Base-by-base conservation (phyloP, 37 sponge, comb jelly and placozoan genomes). In the Hormiphora californensis region DNA sequence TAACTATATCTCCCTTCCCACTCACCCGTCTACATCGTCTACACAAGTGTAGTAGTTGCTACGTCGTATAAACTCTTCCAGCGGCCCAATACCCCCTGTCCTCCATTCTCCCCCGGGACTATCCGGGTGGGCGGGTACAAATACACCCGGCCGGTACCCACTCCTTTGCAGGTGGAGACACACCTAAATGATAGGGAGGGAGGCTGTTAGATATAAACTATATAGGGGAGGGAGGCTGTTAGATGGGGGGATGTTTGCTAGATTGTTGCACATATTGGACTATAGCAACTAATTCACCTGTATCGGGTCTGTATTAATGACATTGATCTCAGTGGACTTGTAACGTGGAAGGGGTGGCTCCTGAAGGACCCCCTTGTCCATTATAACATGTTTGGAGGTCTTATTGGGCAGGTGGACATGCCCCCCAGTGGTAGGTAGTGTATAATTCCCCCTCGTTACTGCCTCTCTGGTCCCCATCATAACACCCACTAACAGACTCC, bases 161-260 rank as follows among this genome's bases (percentile, higher is more conserved):
- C 81, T 73, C 81, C 43, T 73, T 28, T 73, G 81, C 46, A 73
- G 44, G 81, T 73, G 81, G 11, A 73, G 44, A n/a, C 81, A 73
- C 9, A 73, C 81, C 81, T 73, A 46, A 49, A 15, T 17, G 15
- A 49, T 49, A n/a, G n/a, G n/a, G n/a, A n/a, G n/a, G n/a, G n/a
- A n/a, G n/a, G n/a, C n/a, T n/a, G n/a, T n/a, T n/a, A n/a, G n/a
- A n/a, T n/a, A n/a, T n/a, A n/a, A n/a, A n/a, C n/a, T n/a, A n/a
- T n/a, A n/a, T n/a, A n/a, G n/a, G n/a, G n/a, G n/a, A n/a, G n/a
- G n/a, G n/a, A n/a, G n/a, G n/a, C n/a, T n/a, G n/a, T n/a, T n/a
- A n/a, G n/a, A n/a, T n/a, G n/a, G n/a, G n/a, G n/a, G n/a, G n/a
- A n/a, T n/a, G n/a, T n/a, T n/a, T n/a, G n/a, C n/a, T n/a, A n/a